Evolutionary conservation across 1,140 invertebrate species (phyloP).

Genomic region (Drosophila tristis): DNA sequence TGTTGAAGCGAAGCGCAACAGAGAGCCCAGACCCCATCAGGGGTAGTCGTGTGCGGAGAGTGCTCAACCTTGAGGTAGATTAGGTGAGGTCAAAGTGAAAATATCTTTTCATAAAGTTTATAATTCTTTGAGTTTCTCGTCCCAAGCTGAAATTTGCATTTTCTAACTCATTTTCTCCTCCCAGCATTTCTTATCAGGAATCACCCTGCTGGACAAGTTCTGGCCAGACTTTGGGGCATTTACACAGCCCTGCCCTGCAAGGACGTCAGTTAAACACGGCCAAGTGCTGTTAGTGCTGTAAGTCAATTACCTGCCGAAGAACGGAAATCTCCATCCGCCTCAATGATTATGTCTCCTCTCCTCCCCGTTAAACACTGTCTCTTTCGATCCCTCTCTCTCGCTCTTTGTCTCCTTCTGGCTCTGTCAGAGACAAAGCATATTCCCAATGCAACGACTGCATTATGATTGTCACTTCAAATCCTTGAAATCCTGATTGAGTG

Average conservation of each 20-base stretch:
- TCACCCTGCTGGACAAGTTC: constrained; percentile 20
- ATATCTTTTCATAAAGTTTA: constrained; percentile 27
- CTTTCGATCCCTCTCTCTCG: constrained; percentile 19
- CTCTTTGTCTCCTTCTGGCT: constrained; percentile 11
- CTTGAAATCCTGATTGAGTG: constrained; percentile 77
- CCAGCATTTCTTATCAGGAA: not conserved
- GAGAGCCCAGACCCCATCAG: constrained; percentile 18
- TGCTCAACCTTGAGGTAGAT: constrained; percentile 9
- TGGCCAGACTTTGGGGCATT: constrained; percentile 24
- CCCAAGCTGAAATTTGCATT: constrained; percentile 12
- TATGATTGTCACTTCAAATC: constrained; percentile 79
- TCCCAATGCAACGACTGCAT: constrained; percentile 68
- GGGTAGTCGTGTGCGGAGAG: constrained; percentile 26
- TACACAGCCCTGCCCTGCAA: constrained; percentile 44
- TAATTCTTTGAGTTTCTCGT: constrained; percentile 1
- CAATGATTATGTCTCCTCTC: constrained; percentile 13
- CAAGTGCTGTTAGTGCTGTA: constrained; percentile 75
- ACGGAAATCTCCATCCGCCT: constrained; percentile 47
- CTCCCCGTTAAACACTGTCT: constrained; percentile 11
- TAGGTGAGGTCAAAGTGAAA: constrained; percentile 22
- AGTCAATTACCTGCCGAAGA: constrained; percentile 74
- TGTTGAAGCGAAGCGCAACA: constrained; percentile 59
- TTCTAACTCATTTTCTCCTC: not conserved
- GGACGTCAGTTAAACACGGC: constrained; percentile 64
- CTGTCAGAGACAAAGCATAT: constrained; percentile 46